These are phyloP conservation scores for Ianthella basta DNA, from an alignment of 37 sponge, comb jelly and placozoan species.

Conservation along the genomic window DNA sequence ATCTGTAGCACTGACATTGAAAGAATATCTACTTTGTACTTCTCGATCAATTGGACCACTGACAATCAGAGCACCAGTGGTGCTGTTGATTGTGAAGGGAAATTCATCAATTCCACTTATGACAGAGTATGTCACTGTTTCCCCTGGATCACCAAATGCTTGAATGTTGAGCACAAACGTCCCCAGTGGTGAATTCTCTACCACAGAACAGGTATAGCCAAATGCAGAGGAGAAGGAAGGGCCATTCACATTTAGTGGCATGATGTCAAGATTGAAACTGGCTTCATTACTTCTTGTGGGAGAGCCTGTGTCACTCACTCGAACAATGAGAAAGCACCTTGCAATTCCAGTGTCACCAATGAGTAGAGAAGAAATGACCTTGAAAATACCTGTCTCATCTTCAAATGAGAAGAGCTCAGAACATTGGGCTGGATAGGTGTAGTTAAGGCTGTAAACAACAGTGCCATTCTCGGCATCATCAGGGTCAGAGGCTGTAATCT, in stretches of 20 bases:
- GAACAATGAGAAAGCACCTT: conserved; percentile 6
- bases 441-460: conserved; percentile 38
- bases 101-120: background rate
- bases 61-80: conserved; percentile 45
- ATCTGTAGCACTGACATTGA: conserved; percentile 19
- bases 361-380: background rate
- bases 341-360: background rate
- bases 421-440: conserved; percentile 14
- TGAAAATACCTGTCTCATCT: conserved; percentile 26
- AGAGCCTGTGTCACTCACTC: background rate
- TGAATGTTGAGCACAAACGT: background rate
- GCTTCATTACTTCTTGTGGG: background rate
- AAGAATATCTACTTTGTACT: background rate
- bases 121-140: background rate
- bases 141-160: background rate
- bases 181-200: background rate
- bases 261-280: background rate
- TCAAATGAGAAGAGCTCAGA: conserved; percentile 20
- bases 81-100: conserved; percentile 42
- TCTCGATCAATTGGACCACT: conserved; percentile 54
- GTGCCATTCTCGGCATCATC: conserved; percentile 52
- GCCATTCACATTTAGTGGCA: background rate
- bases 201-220: background rate
- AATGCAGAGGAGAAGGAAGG: background rate
- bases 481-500: conserved; percentile 60